phyloP scores from a whole-genome alignment of 2,888 invertebrate species.

The Seira ritae region DNA sequence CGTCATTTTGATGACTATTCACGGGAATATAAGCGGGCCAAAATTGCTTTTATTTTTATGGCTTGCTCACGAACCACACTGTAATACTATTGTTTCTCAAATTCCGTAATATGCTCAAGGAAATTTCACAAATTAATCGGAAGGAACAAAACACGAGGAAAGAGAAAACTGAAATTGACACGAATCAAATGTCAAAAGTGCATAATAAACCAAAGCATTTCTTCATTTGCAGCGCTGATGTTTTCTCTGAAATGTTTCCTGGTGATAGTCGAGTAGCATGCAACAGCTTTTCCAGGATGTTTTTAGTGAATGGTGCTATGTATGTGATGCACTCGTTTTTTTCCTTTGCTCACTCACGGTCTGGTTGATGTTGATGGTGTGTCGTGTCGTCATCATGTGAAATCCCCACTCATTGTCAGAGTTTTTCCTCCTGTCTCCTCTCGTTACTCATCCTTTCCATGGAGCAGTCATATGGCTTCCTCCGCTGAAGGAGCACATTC shows the following conservation, averaged over 20 bases:
- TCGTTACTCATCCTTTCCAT: constrained; percentile 1
- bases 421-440: neutral
- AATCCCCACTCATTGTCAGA: constrained; percentile 4
- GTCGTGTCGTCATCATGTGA: neutral
- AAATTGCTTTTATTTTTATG: constrained; percentile 11
- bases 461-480: too few relatives aligned
- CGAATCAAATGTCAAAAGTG: constrained; percentile 40
- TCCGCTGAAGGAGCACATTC: neutral
- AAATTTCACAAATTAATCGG: constrained; percentile 14
- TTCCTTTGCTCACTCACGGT: neutral
- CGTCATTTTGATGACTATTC: constrained; percentile 35
- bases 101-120: neutral
- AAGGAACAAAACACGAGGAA: neutral
- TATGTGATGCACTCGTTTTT: too few relatives aligned
- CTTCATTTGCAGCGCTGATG: too few relatives aligned
- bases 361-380: neutral
- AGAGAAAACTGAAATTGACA: constrained; percentile 45
- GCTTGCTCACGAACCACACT: neutral
- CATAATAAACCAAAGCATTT: too few relatives aligned
- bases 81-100: too few relatives aligned
- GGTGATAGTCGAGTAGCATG: too few relatives aligned
- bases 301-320: too few relatives aligned
- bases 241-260: too few relatives aligned
- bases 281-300: constrained; percentile 38
- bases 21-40: neutral